Evolutionary conservation across 2,888 invertebrate genomes (phyloP), one percentile per base, ranked within the genome.

Genomic region (Sabatieria punctata): DNA sequence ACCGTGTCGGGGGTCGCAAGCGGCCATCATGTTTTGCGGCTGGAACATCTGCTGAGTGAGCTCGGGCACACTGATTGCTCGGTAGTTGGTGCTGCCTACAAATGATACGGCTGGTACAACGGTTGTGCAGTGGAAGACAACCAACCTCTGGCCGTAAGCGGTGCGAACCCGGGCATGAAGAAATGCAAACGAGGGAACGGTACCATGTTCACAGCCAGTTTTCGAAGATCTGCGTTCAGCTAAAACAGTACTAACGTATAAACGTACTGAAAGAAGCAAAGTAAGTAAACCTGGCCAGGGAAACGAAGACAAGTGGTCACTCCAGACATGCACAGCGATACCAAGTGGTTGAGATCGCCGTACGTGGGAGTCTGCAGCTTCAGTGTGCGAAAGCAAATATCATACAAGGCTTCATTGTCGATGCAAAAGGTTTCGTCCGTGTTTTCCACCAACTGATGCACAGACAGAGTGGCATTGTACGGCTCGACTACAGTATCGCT

Each of bases 221-320:
- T 80, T 50, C 85, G 75, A 44, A 86, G 72, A 70, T 85, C 86
- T 4, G 85, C 85, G 60, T 85, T 88, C 60, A 86, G 65, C 64
- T 86, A 63, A 69, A 66, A 68, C 18, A 69, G 75, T 65, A n/a
- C n/a, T n/a, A n/a, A n/a, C n/a, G n/a, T n/a, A n/a, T n/a, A n/a
- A n/a, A n/a, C 86, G 78, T 48, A 85, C 85, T 69, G 85, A 85
- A 18, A 85, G 85, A 84, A 60, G 85, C 85, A 59, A n/a, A n/a
- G n/a, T n/a, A n/a, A n/a, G n/a, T n/a, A n/a, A n/a, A 85, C 63
- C 65, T 86, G 85, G 43, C 85, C 85, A 18, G 85, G 85, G 71
- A 85, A 85, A 56, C 84, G 74, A 33, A 84, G 74, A 67, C 66
- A 67, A 30, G 67, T 67, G 22, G 67, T 68, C 13, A 67, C 62